Base-by-base conservation (phyloP, 2,797 vertebrate genomes). In the Acipenser ruthenus region DNA sequence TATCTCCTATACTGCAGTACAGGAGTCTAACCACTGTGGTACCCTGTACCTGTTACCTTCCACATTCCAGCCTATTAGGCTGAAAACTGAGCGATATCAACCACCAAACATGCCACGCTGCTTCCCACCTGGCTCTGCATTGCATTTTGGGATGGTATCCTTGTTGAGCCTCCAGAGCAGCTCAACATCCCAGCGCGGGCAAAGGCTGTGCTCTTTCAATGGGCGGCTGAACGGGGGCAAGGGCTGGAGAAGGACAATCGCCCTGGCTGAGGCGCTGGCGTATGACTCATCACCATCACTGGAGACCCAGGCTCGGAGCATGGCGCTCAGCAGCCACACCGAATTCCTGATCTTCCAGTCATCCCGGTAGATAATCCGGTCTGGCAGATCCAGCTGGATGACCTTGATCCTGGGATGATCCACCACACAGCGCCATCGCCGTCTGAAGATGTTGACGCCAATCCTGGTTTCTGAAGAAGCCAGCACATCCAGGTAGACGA, bases 311-410 rank as follows among this genome's bases (percentile, higher is more conserved):
- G 60, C 88, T 48, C 74, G 79, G 60, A 93, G 78, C 53, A 85
- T 68, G 50, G 80, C 84, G 48, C 81, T 83, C 62, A 84, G 73
- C 62, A 90, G 84, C 82, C 83, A 81, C 53, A 79, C 77, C n/a
- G 87, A 77, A 12, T 78, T 71, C 8, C 75, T 74, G 47, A 90
- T 69, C 4, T 77, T 79, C 79, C 83, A 85, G 68, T 93, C 91
- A 4, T 86, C 70, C 65, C 72, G 83, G 75, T 89, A 91, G 62
- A 91, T 82, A 79, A 93, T 66, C 88, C 87, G 88, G 62, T 92
- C 89, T 0, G 91, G 91, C 47, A 92, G 77, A 10, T 69, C 74
- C 63, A 92, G 71, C 7, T n/a, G 51, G 61, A 89, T 49, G 1
- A 65, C 68, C 55, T 65, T 78, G 18, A 74, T 72, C 69, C 72